Evolutionary conservation across 2,113 vertebrate species (phyloP), one percentile per base, ranked within the genome.

Genomic region (Willisornis vidua): DNA sequence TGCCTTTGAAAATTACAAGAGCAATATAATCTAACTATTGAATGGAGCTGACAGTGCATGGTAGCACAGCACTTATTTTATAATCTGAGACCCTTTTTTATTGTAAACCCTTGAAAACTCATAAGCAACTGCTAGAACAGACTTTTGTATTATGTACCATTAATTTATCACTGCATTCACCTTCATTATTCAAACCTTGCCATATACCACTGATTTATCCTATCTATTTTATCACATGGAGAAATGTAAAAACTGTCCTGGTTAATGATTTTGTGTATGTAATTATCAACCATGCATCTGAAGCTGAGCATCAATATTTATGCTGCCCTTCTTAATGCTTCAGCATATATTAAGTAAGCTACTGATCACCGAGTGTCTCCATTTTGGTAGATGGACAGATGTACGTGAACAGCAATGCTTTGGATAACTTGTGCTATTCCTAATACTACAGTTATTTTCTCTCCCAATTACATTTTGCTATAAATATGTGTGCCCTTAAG

Each of bases 401-500:
- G 87, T 81, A 87, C 14, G 73, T 9, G 93, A 94, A 92, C 63
- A 94, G 87, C 81, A 78, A 65, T 92, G 74, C 94, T 96, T 55
- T 76, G 90, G 85, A 85, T 91, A 86, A 90, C 87, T 97, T 78
- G 65, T 41, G 66, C 86, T 96, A 96, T 94, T 96, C 92, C 85
- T 97, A 92, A 97, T 89, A 94, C 93, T 96, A 71, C 65, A 92
- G 95, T 92, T 97, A 96, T 90, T 97, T 97, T 97, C 91, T 95
- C 54, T 87, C 87, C 70, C 95, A 96, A 94, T 97, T 97, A 97
- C 89, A 97, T 95, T 97, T 96, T 91, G 94, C 93, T 97, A 95
- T 92, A 97, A 97, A 96, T 97, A 97, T 49, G 75, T 66, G 90
- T 96, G 96, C 89, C 97, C 96, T 97, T 97, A 97, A 96, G 83